These are phyloP conservation scores for Myiagra hebetior DNA, from an alignment of 2,113 vertebrate species.

Conservation along the genomic window DNA sequence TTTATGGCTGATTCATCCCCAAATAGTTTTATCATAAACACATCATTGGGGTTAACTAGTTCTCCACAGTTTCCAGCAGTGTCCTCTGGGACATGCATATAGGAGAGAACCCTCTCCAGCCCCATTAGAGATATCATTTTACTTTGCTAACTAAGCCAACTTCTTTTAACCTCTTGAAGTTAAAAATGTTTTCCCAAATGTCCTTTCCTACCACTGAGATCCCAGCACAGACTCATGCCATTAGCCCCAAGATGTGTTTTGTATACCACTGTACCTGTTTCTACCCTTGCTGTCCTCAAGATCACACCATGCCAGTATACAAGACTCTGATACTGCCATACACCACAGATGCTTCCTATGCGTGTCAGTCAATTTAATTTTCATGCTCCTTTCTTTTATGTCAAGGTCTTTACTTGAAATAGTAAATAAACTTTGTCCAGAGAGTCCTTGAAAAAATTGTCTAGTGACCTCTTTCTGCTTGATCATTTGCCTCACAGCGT, in stretches of 20 bases:
- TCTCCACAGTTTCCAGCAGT: neutral
- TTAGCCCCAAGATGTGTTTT: neutral
- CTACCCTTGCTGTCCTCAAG: neutral
- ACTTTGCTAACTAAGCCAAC: neutral
- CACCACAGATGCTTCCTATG: neutral
- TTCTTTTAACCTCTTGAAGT: neutral
- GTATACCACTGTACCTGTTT: neutral
- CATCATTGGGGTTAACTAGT: neutral
- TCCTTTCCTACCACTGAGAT: neutral
- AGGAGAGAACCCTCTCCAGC: neutral
- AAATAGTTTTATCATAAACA: neutral
- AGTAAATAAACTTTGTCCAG: neutral
- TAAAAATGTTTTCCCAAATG: neutral
- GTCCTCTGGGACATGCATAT: neutral
- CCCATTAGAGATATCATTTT: neutral
- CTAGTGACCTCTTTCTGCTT: neutral
- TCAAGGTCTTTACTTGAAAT: conserved; percentile 1
- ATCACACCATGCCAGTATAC: neutral
- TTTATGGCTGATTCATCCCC: neutral
- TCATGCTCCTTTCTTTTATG: neutral
- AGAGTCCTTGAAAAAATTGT: conserved; percentile 24
- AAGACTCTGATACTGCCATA: neutral
- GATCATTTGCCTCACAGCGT: conserved; percentile 14
- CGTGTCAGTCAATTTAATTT: neutral
- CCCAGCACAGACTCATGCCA: neutral